Evolutionary conservation across 2,113 vertebrate genomes (phyloP).

Genomic region (Neogale vison): DNA sequence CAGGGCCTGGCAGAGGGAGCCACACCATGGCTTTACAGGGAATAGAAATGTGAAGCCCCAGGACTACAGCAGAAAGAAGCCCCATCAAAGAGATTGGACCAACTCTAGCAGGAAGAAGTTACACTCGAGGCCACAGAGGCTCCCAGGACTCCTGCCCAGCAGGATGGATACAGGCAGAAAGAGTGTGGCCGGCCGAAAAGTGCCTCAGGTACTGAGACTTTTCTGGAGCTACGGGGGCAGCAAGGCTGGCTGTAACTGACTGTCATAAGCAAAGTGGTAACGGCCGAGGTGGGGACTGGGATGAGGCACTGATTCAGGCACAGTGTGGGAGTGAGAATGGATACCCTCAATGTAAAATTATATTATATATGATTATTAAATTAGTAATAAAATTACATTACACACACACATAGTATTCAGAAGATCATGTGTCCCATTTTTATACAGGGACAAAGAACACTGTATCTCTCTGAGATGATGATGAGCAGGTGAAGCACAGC

Average conservation of each 20-base stretch:
- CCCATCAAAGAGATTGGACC: neutral
- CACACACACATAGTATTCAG: neutral
- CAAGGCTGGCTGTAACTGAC: neutral
- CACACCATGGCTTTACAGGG: neutral
- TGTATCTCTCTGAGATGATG: neutral
- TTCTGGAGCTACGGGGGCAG: neutral
- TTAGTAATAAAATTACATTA: too few species aligned
- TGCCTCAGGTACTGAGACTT: neutral
- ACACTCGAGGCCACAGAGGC: neutral
- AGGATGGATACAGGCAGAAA: neutral
- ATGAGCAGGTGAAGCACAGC: neutral
- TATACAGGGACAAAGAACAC: neutral
- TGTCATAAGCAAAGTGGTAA: neutral
- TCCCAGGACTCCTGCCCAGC: neutral
- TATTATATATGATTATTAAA: too few species aligned
- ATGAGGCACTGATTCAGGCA: neutral
- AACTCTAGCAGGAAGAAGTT: neutral
- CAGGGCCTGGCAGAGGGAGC: neutral
- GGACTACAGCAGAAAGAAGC: neutral
- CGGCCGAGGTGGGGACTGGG: neutral
- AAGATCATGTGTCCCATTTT: neutral
- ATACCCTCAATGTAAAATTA: neutral
- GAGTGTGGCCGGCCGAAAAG: neutral
- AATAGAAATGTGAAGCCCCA: neutral
- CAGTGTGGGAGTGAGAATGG: neutral